A percentile compares a stretch with the other conserved stretches of the same genome.
phyloP scores from a whole-genome alignment of 2,888 invertebrate species.

The Odiellus spinosus region DNA sequence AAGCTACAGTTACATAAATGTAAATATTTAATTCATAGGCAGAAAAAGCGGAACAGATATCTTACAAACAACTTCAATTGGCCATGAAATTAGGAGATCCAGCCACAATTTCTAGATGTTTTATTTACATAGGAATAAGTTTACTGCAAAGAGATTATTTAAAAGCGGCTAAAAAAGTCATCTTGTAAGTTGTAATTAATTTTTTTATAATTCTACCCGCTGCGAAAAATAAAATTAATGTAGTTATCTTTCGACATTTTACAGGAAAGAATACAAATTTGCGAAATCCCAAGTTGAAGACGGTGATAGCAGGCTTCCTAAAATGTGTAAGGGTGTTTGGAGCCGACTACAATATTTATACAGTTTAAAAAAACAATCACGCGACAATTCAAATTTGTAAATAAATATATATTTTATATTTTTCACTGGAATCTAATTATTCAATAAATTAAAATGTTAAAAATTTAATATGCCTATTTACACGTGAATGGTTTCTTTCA shows the following conservation, averaged over 20 bases:
- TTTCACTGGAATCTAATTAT: too few relatives aligned
- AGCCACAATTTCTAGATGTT: constrained; percentile 59
- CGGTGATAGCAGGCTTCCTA: constrained; percentile 12
- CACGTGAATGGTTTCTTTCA: too few relatives aligned
- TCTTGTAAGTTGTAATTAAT: too few relatives aligned
- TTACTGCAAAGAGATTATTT: constrained; percentile 55
- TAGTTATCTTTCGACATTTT: constrained; percentile 2
- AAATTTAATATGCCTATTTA: too few relatives aligned
- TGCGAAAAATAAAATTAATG: too few relatives aligned
- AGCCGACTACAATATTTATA: constrained; percentile 8
- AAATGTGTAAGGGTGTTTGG: constrained; percentile 17
- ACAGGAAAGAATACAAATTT: constrained; percentile 13
- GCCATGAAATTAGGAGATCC: constrained; percentile 70
- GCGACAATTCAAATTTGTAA: too few relatives aligned
- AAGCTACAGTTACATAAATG: too few relatives aligned
- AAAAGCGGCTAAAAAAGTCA: constrained; percentile 10
- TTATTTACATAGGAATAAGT: constrained; percentile 70
- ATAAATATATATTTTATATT: too few relatives aligned
- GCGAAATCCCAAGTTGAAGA: constrained; percentile 7
- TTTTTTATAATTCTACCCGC: too few relatives aligned
- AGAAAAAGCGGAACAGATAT: constrained; percentile 71
- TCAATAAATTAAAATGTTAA: too few relatives aligned
- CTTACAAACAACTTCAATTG: constrained; percentile 60
- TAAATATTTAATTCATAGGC: constrained; percentile 41
- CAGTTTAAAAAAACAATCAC: too few relatives aligned